Percentiles rank a stretch among this genome's conserved stretches.
Evolutionary conservation across 1,140 invertebrate genomes (phyloP).

Genomic region (Megalopta genalis): DNA sequence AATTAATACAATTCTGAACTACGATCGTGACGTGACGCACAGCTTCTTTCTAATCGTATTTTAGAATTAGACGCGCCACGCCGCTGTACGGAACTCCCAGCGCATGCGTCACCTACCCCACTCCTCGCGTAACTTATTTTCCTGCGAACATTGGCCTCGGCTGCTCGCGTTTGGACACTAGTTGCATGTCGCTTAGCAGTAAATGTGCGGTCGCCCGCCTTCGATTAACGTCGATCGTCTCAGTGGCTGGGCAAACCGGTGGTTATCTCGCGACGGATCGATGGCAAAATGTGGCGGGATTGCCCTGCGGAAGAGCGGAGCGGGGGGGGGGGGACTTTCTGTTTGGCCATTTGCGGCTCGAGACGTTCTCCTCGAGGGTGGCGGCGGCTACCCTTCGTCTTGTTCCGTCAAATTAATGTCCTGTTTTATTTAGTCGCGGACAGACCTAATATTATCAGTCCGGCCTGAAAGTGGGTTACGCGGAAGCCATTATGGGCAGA

Average conservation of each 20-base stretch:
- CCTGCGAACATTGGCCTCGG: background rate
- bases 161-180: constrained; percentile 47
- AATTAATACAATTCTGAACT: constrained; percentile 11
- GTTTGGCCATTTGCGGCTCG: constrained; percentile 1
- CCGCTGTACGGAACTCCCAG: no score
- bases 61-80: no score
- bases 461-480: no score
- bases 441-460: no score
- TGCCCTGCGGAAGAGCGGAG: no score
- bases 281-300: constrained; percentile 25
- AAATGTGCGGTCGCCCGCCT: constrained; percentile 55
- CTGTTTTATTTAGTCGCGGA: background rate
- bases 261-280: constrained; percentile 54
- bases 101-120: no score
- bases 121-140: no score
- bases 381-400: background rate
- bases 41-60: no score
- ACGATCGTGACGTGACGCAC: no score
- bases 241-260: constrained; percentile 41
- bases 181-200: constrained; percentile 61
- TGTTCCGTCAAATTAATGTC: background rate
- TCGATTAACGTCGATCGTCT: constrained; percentile 61
- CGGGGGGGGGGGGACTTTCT: background rate
- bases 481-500: no score
- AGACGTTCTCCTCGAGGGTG: no score